These are phyloP conservation scores for Thaumatotibia leucotreta DNA, from an alignment of 1,140 invertebrate species.

Conservation along the genomic window DNA sequence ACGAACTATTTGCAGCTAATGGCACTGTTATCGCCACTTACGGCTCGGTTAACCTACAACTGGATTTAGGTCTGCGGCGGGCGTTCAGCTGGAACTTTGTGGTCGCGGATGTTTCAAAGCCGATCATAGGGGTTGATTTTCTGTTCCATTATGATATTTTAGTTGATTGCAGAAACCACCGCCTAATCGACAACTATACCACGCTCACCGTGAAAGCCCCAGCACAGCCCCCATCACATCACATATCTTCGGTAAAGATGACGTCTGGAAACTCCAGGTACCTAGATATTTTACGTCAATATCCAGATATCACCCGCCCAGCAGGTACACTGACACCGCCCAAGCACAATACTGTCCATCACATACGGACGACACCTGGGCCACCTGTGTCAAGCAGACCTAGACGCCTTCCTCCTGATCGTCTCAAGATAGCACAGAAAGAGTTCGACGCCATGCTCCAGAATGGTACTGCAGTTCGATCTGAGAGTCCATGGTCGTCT, in stretches of 20 bases:
- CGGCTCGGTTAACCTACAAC: neutral
- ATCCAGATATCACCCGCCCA: constrained; percentile 15
- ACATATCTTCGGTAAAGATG: neutral
- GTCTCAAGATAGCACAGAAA: constrained; percentile 28
- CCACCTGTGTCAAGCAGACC: constrained; percentile 43
- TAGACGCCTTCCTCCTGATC: constrained; percentile 49
- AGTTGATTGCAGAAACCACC: neutral
- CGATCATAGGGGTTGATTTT: neutral
- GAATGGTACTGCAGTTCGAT: constrained; percentile 36
- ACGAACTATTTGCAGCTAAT: neutral
- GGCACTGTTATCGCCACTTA: neutral
- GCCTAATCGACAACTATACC: neutral
- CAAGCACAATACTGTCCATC: constrained; percentile 19
- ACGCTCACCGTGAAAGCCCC: neutral
- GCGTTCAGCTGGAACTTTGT: neutral
- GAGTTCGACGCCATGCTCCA: constrained; percentile 42
- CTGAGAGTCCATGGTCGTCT: constrained; percentile 44
- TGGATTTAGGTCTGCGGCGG: neutral
- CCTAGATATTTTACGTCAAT: constrained; percentile 2
- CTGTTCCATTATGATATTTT: neutral
- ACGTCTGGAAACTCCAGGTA: neutral
- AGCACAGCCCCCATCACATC: neutral
- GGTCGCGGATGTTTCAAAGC: neutral
- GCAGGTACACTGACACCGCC: neutral
- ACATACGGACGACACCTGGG: constrained; percentile 36